These are phyloP conservation scores for Schizopygopsis malacanthus DNA, from an alignment of 2,797 vertebrate genomes.

Conservation along the genomic window DNA sequence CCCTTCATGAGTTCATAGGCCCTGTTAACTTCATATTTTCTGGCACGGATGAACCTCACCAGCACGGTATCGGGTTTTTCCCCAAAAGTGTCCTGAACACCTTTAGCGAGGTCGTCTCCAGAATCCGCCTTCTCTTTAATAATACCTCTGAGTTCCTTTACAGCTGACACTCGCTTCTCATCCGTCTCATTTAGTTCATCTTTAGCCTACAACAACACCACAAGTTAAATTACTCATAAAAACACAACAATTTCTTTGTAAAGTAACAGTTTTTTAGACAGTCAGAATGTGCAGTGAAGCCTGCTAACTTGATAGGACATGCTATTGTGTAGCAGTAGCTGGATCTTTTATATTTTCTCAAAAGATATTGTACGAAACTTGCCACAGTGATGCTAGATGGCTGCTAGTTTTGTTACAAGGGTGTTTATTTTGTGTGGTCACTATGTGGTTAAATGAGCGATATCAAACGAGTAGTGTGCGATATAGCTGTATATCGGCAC, in stretches of 20 bases:
- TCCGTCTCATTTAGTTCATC: conserved; percentile 95
- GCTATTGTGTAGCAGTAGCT: neutral
- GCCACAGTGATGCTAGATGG: neutral
- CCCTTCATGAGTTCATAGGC: conserved; percentile 94
- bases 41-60: conserved; percentile 92
- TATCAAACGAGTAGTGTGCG: neutral
- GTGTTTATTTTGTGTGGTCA: neutral
- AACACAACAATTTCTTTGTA: neutral
- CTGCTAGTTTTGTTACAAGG: neutral
- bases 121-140: conserved; percentile 82
- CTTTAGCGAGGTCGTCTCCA: conserved; percentile 84
- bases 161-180: conserved; percentile 81
- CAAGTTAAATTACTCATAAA: neutral
- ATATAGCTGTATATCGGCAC: neutral
- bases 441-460: neutral
- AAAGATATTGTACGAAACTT: neutral
- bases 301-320: neutral
- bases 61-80: conserved; percentile 82
- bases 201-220: conserved; percentile 83
- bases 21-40: conserved; percentile 89
- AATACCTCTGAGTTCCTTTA: conserved; percentile 85
- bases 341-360: neutral
- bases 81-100: conserved; percentile 83
- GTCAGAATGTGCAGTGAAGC: neutral
- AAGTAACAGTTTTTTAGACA: neutral